These are phyloP conservation scores for Drosophila mauritiana DNA, from an alignment of 1,140 invertebrate genomes.

Conservation along the genomic window DNA sequence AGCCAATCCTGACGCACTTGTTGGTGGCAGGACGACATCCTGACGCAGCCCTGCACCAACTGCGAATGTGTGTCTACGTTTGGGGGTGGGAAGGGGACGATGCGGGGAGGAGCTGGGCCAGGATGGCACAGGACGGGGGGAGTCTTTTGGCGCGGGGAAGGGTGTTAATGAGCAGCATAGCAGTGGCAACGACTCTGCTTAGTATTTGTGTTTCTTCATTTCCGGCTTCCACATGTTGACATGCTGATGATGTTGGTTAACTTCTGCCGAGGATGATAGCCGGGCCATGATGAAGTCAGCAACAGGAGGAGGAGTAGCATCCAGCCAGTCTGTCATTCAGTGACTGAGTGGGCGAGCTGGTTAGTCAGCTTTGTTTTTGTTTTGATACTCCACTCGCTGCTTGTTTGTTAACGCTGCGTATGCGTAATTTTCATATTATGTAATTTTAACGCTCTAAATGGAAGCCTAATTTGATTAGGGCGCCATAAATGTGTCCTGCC, in stretches of 20 bases:
- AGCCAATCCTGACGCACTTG: slow-evolving; percentile 25
- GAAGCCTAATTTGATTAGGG: slow-evolving; percentile 78
- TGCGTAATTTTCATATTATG: slow-evolving; percentile 81
- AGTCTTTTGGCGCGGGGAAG: slow-evolving; percentile 1
- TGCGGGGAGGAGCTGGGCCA: not conserved
- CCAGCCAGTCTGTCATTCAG: slow-evolving; percentile 36
- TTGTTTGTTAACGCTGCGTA: slow-evolving; percentile 62
- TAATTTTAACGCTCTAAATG: slow-evolving; percentile 75
- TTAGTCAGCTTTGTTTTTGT: slow-evolving; percentile 67
- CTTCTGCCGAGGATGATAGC: slow-evolving; percentile 55
- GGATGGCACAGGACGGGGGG: slow-evolving; percentile 2
- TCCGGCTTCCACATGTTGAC: slow-evolving; percentile 81
- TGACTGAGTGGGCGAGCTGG: slow-evolving; percentile 47
- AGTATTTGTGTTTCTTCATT: slow-evolving; percentile 82
- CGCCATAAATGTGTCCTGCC: slow-evolving; percentile 65
- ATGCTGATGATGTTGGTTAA: slow-evolving; percentile 67
- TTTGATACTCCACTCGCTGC: slow-evolving; percentile 35
- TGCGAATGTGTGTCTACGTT: slow-evolving; percentile 29
- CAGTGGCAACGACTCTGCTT: slow-evolving; percentile 75
- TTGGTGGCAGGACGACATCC: slow-evolving; percentile 27
- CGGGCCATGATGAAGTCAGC: slow-evolving; percentile 70
- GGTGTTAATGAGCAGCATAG: slow-evolving; percentile 77
- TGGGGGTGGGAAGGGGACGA: not conserved
- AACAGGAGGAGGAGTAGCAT: slow-evolving; percentile 11
- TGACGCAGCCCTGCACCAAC: slow-evolving; percentile 34